Percentiles rank a stretch among this genome's conserved stretches.
phyloP scores from a whole-genome alignment of 2,888 invertebrate species.

The Eristalis intricaria region DNA sequence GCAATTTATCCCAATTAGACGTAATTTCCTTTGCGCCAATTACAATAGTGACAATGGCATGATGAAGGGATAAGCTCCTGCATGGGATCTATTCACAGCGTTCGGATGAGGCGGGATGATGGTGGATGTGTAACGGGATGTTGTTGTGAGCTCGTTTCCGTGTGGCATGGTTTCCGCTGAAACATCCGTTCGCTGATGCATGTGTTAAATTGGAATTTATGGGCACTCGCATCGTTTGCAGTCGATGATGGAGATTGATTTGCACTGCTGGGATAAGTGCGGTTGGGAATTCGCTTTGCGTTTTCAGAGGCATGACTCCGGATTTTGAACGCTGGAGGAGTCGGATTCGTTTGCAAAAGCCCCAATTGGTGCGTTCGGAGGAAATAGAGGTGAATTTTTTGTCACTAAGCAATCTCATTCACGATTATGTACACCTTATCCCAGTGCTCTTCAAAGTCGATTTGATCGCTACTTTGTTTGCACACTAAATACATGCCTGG shows the following conservation, averaged over 20 bases:
- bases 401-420: too few species aligned
- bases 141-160: slow-evolving; percentile 31
- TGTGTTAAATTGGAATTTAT: slow-evolving; percentile 56
- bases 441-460: too few species aligned
- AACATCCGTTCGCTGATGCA: slow-evolving; percentile 37
- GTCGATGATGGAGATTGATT: slow-evolving; percentile 45
- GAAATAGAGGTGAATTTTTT: too few species aligned
- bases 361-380: too few species aligned
- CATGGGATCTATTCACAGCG: slow-evolving; percentile 5
- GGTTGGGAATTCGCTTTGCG: background rate
- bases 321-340: too few species aligned
- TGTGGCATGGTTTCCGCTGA: slow-evolving; percentile 36
- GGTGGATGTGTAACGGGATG: background rate
- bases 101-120: background rate
- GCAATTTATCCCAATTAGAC: slow-evolving; percentile 64
- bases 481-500: too few species aligned
- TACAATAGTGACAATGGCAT: slow-evolving; percentile 25
- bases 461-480: too few species aligned
- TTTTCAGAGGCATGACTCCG: background rate
- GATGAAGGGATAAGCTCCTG: slow-evolving; percentile 36
- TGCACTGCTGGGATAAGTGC: slow-evolving; percentile 26
- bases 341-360: too few species aligned
- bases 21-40: slow-evolving; percentile 50
- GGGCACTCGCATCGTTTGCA: slow-evolving; percentile 6
- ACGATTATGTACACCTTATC: too few species aligned